phyloP scores from a whole-genome alignment of 1,140 invertebrate genomes.

The Araneus ventricosus region DNA sequence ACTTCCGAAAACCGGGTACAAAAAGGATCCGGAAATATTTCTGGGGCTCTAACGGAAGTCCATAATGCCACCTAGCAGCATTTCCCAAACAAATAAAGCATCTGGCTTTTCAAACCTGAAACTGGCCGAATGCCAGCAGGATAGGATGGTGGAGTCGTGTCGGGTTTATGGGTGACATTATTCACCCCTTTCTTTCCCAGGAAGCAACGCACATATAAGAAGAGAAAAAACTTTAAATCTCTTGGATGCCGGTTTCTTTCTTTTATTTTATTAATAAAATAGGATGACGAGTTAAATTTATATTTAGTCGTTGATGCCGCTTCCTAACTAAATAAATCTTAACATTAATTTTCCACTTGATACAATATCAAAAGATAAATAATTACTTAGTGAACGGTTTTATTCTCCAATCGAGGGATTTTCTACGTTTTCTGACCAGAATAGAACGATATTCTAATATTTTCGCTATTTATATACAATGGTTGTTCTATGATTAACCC shows the following conservation, averaged over 20 bases:
- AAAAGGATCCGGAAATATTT: background rate
- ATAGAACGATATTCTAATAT: too few species aligned
- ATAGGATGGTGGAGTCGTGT: background rate
- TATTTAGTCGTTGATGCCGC: background rate
- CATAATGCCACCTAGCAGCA: background rate
- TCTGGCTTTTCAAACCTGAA: background rate
- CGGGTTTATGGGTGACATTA: background rate
- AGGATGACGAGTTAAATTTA: background rate
- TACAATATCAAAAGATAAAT: too few species aligned
- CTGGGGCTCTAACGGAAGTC: background rate
- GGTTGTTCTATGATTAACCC: too few species aligned
- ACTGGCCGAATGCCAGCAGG: background rate
- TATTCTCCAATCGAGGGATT: too few species aligned
- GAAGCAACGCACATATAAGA: background rate
- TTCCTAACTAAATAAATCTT: too few species aligned
- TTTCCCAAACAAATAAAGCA: background rate
- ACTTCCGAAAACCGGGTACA: background rate
- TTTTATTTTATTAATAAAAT: background rate
- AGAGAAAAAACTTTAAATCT: background rate
- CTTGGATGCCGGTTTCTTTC: background rate
- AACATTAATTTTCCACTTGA: too few species aligned
- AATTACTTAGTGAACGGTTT: too few species aligned
- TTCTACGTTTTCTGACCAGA: too few species aligned
- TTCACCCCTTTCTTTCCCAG: background rate
- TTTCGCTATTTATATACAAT: too few species aligned